These are phyloP conservation scores for Gorsachius goisagi DNA, from an alignment of 2,113 vertebrate species.

Conservation along the genomic window DNA sequence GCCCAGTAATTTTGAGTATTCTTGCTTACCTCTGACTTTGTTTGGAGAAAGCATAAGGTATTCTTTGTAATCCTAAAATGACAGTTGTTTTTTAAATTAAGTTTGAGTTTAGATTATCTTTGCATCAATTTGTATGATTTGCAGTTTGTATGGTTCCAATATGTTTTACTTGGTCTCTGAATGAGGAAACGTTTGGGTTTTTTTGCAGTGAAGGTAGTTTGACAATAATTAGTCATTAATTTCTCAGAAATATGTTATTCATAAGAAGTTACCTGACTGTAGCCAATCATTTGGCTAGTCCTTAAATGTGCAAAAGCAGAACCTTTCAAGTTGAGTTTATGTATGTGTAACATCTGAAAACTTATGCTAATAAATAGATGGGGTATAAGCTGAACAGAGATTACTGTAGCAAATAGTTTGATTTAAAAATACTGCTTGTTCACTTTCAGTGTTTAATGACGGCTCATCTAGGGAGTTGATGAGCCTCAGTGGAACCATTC, in stretches of 20 bases:
- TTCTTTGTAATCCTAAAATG: background rate
- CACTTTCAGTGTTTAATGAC: slow-evolving; percentile 92
- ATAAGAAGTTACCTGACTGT: background rate
- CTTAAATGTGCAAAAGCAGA: background rate
- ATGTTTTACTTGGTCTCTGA: background rate
- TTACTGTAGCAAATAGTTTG: background rate
- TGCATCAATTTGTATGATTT: background rate
- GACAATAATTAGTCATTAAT: background rate
- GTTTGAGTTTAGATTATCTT: background rate
- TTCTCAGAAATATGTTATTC: background rate
- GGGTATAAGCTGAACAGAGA: background rate
- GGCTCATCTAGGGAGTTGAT: slow-evolving; percentile 92
- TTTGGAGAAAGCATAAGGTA: background rate
- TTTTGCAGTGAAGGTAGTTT: background rate
- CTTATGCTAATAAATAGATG: fast-evolving
- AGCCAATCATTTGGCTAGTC: background rate
- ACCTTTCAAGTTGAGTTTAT: background rate
- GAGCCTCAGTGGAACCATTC: slow-evolving; percentile 95
- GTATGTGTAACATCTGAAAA: background rate
- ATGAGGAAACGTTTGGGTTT: background rate
- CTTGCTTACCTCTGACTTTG: background rate
- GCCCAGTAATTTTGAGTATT: background rate
- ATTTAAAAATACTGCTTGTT: background rate
- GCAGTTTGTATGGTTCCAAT: background rate
- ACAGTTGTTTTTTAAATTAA: background rate